A percentile compares a stretch with the other conserved stretches of the same genome.
Evolutionary conservation across 1,140 invertebrate species (phyloP).

Genomic region (Drosophila aff.): DNA sequence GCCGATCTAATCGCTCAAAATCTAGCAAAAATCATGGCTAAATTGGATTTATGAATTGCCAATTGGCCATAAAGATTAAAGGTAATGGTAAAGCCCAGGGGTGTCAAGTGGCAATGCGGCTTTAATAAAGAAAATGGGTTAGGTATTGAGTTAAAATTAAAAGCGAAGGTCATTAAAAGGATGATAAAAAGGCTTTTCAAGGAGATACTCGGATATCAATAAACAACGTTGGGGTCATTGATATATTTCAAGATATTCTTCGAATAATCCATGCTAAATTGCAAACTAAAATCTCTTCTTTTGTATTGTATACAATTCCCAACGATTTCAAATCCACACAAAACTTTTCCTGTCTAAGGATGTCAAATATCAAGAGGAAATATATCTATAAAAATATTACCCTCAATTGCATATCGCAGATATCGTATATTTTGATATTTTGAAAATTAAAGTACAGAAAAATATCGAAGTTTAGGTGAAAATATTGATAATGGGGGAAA

Average conservation of each 20-base stretch:
- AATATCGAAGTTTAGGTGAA: neutral
- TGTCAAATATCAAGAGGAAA: too few relatives aligned
- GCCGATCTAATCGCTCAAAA: conserved; percentile 20
- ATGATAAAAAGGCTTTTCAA: neutral
- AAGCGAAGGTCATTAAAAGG: neutral
- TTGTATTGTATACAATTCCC: too few relatives aligned
- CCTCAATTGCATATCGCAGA: too few relatives aligned
- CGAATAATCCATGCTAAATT: neutral
- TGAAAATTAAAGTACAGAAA: neutral
- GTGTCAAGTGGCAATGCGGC: neutral
- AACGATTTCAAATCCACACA: too few relatives aligned
- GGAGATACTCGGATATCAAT: neutral
- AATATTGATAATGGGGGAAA: neutral
- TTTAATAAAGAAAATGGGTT: too few relatives aligned
- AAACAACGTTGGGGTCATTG: neutral
- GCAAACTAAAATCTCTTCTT: too few relatives aligned
- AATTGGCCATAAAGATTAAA: conserved; percentile 13
- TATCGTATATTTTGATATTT: too few relatives aligned
- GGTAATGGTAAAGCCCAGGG: neutral
- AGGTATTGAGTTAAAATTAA: neutral
- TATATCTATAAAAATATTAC: neutral
- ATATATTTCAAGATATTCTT: neutral
- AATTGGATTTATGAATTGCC: conserved; percentile 24
- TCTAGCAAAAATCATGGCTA: conserved; percentile 6
- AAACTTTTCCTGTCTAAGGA: too few relatives aligned